Percentiles rank a stretch among this genome's conserved stretches.
These are phyloP conservation scores for Acanthurus leucopareius DNA, from an alignment of 2,797 vertebrate species.

Conservation along the genomic window DNA sequence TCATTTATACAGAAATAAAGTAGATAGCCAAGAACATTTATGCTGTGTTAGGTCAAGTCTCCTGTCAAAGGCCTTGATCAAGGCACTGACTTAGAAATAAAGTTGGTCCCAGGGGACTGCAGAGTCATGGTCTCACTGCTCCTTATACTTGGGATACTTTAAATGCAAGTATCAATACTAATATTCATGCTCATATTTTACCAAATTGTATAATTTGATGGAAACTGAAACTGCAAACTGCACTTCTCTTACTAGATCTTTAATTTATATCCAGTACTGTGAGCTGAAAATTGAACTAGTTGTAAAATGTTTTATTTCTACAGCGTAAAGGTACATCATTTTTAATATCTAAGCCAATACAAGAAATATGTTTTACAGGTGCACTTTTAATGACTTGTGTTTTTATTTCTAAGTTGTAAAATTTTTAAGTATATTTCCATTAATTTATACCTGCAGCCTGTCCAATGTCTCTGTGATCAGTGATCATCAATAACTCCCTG, in stretches of 20 bases:
- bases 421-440: neutral
- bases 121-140: too few species aligned
- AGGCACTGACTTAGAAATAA: too few species aligned
- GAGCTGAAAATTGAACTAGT: neutral
- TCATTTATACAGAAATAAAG: slow-evolving; percentile 11
- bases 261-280: slow-evolving; percentile 1
- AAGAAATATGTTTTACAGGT: slow-evolving; percentile 2
- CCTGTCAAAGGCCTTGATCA: too few species aligned
- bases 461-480: neutral
- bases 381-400: neutral
- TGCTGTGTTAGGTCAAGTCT: too few species aligned
- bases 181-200: neutral
- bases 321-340: neutral
- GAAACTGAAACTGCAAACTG: neutral
- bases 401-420: slow-evolving; percentile 28
- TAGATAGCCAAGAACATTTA: slow-evolving; percentile 12
- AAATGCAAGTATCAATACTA: too few species aligned
- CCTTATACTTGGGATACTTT: too few species aligned
- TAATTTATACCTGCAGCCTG: slow-evolving; percentile 18
- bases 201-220: neutral
- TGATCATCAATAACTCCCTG: slow-evolving; percentile 21
- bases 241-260: neutral
- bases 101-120: too few species aligned
- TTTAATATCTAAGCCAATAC: neutral
- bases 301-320: slow-evolving; percentile 9